Percentiles rank a stretch among this genome's conserved stretches.
Conservation (phyloP, 2,113 vertebrate species). For the Eudorcas thomsonii region DNA sequence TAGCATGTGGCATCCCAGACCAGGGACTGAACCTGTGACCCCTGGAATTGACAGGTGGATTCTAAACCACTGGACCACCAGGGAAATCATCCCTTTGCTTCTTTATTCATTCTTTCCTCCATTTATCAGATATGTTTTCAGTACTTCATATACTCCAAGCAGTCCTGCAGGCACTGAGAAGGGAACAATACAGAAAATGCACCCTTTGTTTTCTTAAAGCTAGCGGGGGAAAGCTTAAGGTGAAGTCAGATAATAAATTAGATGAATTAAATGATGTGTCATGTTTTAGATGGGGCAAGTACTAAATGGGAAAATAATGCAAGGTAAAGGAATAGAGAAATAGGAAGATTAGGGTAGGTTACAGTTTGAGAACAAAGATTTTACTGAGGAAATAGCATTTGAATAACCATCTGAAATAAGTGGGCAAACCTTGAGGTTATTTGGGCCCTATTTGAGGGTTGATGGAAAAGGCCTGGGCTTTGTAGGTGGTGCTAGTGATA, state of each 20-base stretch:
- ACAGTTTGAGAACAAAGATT: neutral
- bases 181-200: neutral
- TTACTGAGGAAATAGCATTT: neutral
- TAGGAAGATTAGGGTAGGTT: neutral
- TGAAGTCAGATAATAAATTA: neutral
- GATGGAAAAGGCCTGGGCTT: neutral
- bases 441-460: neutral
- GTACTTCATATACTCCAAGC: neutral
- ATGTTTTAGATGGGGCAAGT: neutral
- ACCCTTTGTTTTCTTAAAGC: neutral
- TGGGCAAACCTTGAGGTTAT: neutral
- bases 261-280: neutral
- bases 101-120: neutral
- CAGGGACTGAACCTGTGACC: neutral
- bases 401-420: neutral
- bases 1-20: neutral
- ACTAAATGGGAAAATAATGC: neutral
- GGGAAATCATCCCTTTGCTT: neutral
- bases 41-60: neutral
- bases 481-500: neutral
- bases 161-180: neutral
- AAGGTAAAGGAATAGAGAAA: neutral
- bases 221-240: neutral
- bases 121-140: neutral
- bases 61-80: neutral